Base-by-base conservation (phyloP, 2,888 invertebrate species). In the Celastrina argiolus region DNA sequence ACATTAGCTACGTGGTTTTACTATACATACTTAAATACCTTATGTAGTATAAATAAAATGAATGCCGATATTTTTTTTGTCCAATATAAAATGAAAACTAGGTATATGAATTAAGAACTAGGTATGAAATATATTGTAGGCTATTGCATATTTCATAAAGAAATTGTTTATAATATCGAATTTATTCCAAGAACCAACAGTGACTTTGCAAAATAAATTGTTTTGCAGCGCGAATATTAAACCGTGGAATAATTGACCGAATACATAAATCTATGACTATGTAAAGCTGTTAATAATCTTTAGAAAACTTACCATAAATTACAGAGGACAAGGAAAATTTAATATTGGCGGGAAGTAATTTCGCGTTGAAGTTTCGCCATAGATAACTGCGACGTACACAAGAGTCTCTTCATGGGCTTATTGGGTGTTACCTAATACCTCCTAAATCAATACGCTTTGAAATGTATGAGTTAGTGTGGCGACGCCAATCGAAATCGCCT, bases 281-380 rank as follows among this genome's bases (percentile, higher is more conserved):
- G 42, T 67, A 65, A 66, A 71, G 71, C 72, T 76, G 76, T 81
- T 84, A 84, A 82, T 83, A 84, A 81, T 78, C 75, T 76, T 74
- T 76, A 78, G 72, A 77, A 79, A 78, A 74, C 75, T 73, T 74
- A 74, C 73, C 76, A 75, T 87, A 88, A 88, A 87, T 86, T 79
- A 70, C 78, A 22, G 78, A 79, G 83, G 85, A 85, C 85, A 86
- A 85, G 79, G 83, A 85, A 87, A 88, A 88, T 88, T 88, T 88
- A 87, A 88, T 88, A 88, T 87, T 82, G 77, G 74, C 75, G 80
- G 82, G 83, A 86, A 84, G 82, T 85, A 85, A 87, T 87, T 87
- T 84, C 83, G 80, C 82, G 78, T 74, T 78, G 77, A 88, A 88
- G 83, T 88, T 88, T 83, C 77, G 80, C 82, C 85, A 88, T 87